Conservation (phyloP, 1,140 invertebrate genomes). For the Leptonema lineaticorne region DNA sequence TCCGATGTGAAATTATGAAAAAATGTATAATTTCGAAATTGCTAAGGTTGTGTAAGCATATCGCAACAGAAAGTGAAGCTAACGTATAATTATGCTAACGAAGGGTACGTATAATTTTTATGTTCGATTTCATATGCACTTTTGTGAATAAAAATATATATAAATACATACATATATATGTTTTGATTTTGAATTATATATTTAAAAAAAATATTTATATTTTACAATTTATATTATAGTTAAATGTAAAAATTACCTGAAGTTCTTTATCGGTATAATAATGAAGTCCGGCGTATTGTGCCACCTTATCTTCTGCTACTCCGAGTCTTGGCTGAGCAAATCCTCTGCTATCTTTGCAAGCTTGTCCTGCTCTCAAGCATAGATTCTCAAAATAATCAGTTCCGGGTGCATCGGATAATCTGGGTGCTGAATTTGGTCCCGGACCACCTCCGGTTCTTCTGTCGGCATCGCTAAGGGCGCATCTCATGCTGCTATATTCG, state of each 20-base stretch:
- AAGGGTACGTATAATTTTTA: too few relatives aligned
- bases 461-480: conserved; percentile 86
- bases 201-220: too few relatives aligned
- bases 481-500: conserved; percentile 89
- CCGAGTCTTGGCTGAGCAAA: conserved; percentile 82
- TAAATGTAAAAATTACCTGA: conserved; percentile 65
- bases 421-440: conserved; percentile 6
- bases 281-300: conserved; percentile 86
- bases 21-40: too few relatives aligned
- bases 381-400: conserved; percentile 95
- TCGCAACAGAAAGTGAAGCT: too few relatives aligned
- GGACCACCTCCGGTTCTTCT: conserved; percentile 70
- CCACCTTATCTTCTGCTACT: conserved; percentile 85
- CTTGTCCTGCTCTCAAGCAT: conserved; percentile 83
- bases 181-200: too few relatives aligned
- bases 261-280: conserved; percentile 94
- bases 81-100: too few relatives aligned
- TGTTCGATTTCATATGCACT: too few relatives aligned
- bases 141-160: too few relatives aligned
- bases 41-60: too few relatives aligned
- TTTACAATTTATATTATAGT: too few relatives aligned
- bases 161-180: too few relatives aligned
- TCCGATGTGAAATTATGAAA: too few relatives aligned
- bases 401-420: conserved; percentile 82
- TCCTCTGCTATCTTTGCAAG: conserved; percentile 75